A percentile compares a stretch with the other conserved stretches of the same genome.
Conservation (phyloP, 1,140 invertebrate species). For the Lethocerus indicus region DNA sequence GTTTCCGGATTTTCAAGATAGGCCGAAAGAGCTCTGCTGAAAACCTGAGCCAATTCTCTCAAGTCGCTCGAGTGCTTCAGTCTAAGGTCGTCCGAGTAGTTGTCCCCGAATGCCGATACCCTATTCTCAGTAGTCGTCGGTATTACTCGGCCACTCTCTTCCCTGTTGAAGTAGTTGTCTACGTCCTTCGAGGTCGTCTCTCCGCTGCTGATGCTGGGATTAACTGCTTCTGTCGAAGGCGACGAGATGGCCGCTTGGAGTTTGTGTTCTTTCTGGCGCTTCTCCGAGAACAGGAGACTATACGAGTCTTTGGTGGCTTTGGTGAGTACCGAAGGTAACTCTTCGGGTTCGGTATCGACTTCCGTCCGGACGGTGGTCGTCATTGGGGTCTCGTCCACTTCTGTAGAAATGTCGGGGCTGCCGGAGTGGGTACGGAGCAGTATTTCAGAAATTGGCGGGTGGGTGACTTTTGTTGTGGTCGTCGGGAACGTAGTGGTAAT, state of each 20-base stretch:
- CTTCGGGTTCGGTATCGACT: slow-evolving; percentile 1
- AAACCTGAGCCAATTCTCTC: slow-evolving; percentile 60
- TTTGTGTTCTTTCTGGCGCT: neutral
- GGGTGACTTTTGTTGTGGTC: no score
- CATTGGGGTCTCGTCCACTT: slow-evolving; percentile 6
- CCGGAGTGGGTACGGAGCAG: slow-evolving; percentile 13
- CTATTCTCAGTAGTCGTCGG: slow-evolving; percentile 18
- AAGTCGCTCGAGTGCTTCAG: slow-evolving; percentile 28
- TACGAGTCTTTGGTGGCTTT: slow-evolving; percentile 19
- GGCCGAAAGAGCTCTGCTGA: slow-evolving; percentile 59
- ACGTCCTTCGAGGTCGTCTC: neutral
- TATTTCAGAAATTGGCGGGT: slow-evolving; percentile 9
- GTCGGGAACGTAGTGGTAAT: no score
- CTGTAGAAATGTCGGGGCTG: slow-evolving; percentile 4
- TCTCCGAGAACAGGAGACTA: slow-evolving; percentile 16
- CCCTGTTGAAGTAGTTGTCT: slow-evolving; percentile 34
- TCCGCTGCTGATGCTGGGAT: neutral
- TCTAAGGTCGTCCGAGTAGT: slow-evolving; percentile 27
- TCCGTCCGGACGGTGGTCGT: slow-evolving; percentile 1
- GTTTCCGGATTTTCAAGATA: slow-evolving; percentile 63
- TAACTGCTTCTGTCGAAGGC: neutral
- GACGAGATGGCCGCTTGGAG: no score
- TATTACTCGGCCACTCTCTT: slow-evolving; percentile 34
- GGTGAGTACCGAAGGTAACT: slow-evolving; percentile 17
- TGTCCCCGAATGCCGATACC: slow-evolving; percentile 27